Evolutionary conservation across 2,888 invertebrate species (phyloP), one percentile per base, ranked within the genome.

Genomic region (Callosobruchus maculatus): DNA sequence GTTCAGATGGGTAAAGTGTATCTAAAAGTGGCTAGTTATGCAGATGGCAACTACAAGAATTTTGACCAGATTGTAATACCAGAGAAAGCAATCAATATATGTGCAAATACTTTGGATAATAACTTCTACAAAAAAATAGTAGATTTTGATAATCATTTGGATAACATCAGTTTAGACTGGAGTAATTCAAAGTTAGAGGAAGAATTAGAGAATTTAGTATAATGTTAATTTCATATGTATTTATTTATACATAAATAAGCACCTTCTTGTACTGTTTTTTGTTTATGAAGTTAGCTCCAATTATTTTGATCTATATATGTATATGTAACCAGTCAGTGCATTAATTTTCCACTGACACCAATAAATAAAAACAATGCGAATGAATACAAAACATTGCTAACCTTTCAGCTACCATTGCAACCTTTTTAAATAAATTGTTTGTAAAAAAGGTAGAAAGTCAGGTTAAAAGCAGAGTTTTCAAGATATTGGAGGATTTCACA

Each of bases 131-230:
- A 92, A 75, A 91, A 93, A 80, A 88, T 99, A n/a, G 89, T 95
- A 18, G 99, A 99, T 88, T 99, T 98, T 85, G 99, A 99, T 88
- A 98, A 97, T 88, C 98, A 98, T 87, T 89, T 99, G 77, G 98
- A 99, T 87, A 94, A 98, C 86, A 91, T 96, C 67, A 89, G 92
- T 21, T 90, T 93, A 77, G 97, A 98, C 86, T 99, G 98, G 97
- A 93, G 92, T 81, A 99, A 99, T 88, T 84, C 88, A 4, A 88
- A 90, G 74, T 88, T 94, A 70, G 93, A 93, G 85, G 87, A 90
- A 79, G 87, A 89, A 79, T 90, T 93, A 81, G 68, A 74, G 70
- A 70, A 72, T 13, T 13, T 49, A 49, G 49, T 49, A 49, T 49
- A 49, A 49, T 18, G 18, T 49, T 13, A 7, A 68, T 21, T 68